phyloP scores from a whole-genome alignment of 2,888 invertebrate genomes.

The Drosophila maculinotata region DNA sequence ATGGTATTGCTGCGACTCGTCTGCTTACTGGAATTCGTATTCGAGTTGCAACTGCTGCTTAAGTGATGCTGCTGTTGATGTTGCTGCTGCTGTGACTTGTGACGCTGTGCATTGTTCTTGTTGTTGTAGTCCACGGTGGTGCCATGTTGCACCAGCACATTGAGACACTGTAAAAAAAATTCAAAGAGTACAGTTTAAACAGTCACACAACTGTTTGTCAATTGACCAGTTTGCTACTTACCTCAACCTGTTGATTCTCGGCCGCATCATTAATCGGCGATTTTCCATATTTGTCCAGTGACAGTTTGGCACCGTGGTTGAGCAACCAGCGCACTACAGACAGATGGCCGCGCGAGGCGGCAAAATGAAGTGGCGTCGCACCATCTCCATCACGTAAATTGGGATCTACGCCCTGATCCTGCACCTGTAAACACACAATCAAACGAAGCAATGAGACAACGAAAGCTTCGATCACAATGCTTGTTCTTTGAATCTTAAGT shows the following conservation, averaged over 20 bases:
- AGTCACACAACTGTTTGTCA: neutral
- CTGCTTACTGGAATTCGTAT: constrained; percentile 82
- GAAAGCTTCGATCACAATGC: too few species aligned
- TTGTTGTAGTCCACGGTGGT: constrained; percentile 88
- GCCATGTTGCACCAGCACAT: constrained; percentile 92
- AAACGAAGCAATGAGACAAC: too few species aligned
- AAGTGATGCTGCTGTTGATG: constrained; percentile 62
- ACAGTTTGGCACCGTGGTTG: constrained; percentile 92
- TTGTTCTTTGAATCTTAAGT: too few species aligned
- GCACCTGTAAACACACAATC: constrained; percentile 86
- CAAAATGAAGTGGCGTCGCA: constrained; percentile 95
- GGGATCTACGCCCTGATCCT: constrained; percentile 93
- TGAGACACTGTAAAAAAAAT: constrained; percentile 89
- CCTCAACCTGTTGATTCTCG: constrained; percentile 95
- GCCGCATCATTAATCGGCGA: constrained; percentile 96
- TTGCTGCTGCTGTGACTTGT: constrained; percentile 69
- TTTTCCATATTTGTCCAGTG: constrained; percentile 94
- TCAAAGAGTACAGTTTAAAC: neutral
- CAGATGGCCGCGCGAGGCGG: constrained; percentile 93
- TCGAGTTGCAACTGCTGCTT: constrained; percentile 79
- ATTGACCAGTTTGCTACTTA: constrained; percentile 79
- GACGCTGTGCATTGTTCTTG: constrained; percentile 74
- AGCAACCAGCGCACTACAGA: constrained; percentile 93
- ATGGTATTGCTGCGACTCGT: constrained; percentile 84
- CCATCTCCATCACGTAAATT: constrained; percentile 95